Base-by-base conservation (phyloP, 37 sponge, comb jelly and placozoan genomes). In the Ianthella basta region DNA sequence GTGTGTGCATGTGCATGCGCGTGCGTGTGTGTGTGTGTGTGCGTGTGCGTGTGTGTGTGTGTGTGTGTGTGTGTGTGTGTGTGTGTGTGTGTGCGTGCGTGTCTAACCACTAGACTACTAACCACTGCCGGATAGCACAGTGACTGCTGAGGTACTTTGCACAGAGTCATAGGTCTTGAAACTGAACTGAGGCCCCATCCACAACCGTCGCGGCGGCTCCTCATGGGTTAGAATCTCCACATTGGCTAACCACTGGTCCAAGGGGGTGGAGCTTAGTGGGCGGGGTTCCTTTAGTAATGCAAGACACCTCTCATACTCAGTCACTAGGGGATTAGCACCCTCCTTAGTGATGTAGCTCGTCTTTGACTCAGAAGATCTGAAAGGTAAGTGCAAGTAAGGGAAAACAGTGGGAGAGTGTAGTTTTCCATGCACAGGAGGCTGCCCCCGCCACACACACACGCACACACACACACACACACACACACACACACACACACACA, bases 141-240 rank as follows among this genome's bases (percentile, higher is more conserved):
- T 63, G 24, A 29, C 27, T 63, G 29, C 8, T 10, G 24, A 27
- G 24, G 65, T 63, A 10, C 4, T 63, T 10, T 24, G 65, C 5
- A 79, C 30, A 40, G 27, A n/a, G 33, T 39, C 24, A 54, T 80
- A 60, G 1, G 89, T 88, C 70, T 94, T 96, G 85, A 94, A 96
- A 23, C 83, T 84, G 90, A 98, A 98, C 93, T 98, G 98, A 6
- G 98, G 98, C 59, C 98, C 98, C 98, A 98, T 98, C 98, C 98
- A 98, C 8, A 98, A 91, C 3, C 98, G 81, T 15, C 98, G 60
- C 69, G 87, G 89, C 8, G 98, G 98, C 25, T 96, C 88, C 55
- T 90, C 93, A 65, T 98, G 88, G 0, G 98, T 96, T 59, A 89
- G 86, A 20, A 96, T 84, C 78, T 98, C 98, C 44, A 98, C 94